Percentiles rank a stretch among this genome's conserved stretches.
These are phyloP conservation scores for Axis porcinus DNA, from an alignment of 2,113 vertebrate species.

Conservation along the genomic window DNA sequence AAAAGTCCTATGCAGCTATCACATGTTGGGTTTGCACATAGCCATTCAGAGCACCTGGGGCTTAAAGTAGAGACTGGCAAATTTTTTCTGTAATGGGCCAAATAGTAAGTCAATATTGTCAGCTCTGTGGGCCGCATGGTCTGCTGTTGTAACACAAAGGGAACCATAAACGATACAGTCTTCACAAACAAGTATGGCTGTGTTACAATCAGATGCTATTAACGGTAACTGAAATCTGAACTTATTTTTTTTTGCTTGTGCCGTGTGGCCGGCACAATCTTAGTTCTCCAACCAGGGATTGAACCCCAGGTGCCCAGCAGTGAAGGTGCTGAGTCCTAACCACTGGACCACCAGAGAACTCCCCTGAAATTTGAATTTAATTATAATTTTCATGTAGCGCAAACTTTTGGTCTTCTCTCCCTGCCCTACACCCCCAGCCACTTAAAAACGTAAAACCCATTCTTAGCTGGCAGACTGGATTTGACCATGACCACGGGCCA, in stretches of 20 bases:
- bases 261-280: not conserved
- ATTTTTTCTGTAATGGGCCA: not conserved
- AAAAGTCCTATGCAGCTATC: not conserved
- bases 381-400: not conserved
- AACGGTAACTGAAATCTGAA: not conserved
- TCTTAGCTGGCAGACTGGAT: not conserved
- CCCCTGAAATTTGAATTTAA: not conserved
- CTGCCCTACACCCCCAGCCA: not conserved
- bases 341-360: not conserved
- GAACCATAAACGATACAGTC: not conserved
- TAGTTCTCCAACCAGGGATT: not conserved
- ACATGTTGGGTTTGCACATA: not conserved
- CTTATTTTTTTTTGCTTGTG: not conserved
- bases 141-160: not conserved
- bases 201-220: not conserved
- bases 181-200: not conserved
- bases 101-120: not conserved
- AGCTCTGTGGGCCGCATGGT: not conserved
- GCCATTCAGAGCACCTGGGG: not conserved
- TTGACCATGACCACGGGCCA: not conserved
- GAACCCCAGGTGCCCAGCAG: not conserved
- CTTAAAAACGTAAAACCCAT: not conserved
- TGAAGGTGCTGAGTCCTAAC: not conserved
- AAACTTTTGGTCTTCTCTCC: not conserved
- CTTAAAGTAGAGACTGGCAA: not conserved